Evolutionary conservation across 2,797 vertebrate species (phyloP).

Genomic region (Gymnopithys bicolor): DNA sequence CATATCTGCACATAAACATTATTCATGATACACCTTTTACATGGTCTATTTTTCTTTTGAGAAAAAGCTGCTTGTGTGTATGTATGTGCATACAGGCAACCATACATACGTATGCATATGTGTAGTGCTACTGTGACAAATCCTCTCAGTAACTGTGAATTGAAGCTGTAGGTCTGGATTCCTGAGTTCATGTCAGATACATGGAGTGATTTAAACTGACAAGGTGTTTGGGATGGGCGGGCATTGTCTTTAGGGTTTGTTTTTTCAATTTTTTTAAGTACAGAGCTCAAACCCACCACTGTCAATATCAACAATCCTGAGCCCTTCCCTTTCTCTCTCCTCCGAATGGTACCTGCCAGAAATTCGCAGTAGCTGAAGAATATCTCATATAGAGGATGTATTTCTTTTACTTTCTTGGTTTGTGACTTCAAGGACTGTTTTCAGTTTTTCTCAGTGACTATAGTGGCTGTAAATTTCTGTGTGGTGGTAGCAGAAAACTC

Average conservation of each 20-base stretch:
- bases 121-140: background rate
- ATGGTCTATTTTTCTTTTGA: background rate
- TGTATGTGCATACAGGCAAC: background rate
- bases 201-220: background rate
- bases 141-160: background rate
- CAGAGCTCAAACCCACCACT: background rate
- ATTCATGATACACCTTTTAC: background rate
- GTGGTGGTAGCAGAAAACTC: background rate
- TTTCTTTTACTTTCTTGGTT: background rate
- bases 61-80: background rate
- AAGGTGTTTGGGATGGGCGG: background rate
- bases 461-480: background rate
- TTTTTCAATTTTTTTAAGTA: background rate
- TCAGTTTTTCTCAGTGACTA: background rate
- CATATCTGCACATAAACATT: background rate
- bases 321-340: background rate
- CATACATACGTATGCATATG: too few species aligned
- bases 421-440: background rate
- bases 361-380: background rate
- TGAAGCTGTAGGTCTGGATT: background rate
- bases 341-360: background rate
- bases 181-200: background rate
- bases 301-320: background rate
- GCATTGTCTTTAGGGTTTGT: background rate
- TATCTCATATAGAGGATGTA: background rate